Evolutionary conservation across 2,113 vertebrate species (phyloP).

Genomic region (Tenrec ecaudatus): DNA sequence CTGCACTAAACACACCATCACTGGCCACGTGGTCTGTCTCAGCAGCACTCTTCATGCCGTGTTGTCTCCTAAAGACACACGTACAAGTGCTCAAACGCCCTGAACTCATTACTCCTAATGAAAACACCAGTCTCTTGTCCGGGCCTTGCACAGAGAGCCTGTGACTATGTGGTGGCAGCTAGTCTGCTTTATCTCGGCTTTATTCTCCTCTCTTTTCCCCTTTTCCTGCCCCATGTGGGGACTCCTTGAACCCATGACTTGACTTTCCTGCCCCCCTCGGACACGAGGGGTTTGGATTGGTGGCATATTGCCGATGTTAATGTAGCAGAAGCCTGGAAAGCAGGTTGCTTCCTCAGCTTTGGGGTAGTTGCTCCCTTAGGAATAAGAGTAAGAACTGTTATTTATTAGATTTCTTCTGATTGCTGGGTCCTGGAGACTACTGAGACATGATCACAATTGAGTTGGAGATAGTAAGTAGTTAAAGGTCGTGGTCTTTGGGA

Average conservation of each 20-base stretch:
- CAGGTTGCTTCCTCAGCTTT: not conserved
- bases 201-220: no score
- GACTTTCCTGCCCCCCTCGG: not conserved
- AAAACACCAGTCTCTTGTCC: not conserved
- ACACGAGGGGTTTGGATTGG: not conserved
- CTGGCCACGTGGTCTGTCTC: constrained; percentile 72
- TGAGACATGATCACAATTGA: not conserved
- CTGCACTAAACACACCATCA: constrained; percentile 89
- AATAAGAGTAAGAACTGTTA: not conserved
- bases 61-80: not conserved
- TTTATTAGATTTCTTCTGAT: not conserved
- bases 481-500: not conserved
- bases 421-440: not conserved
- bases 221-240: not conserved
- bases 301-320: not conserved
- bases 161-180: not conserved
- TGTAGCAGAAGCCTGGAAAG: not conserved
- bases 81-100: not conserved
- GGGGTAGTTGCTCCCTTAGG: not conserved
- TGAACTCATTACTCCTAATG: not conserved
- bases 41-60: not conserved
- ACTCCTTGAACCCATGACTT: not conserved
- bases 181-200: not conserved
- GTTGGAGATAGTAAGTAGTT: not conserved
- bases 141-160: not conserved